Conservation (phyloP, 2,797 vertebrate species). For the Taenioides sp. region DNA sequence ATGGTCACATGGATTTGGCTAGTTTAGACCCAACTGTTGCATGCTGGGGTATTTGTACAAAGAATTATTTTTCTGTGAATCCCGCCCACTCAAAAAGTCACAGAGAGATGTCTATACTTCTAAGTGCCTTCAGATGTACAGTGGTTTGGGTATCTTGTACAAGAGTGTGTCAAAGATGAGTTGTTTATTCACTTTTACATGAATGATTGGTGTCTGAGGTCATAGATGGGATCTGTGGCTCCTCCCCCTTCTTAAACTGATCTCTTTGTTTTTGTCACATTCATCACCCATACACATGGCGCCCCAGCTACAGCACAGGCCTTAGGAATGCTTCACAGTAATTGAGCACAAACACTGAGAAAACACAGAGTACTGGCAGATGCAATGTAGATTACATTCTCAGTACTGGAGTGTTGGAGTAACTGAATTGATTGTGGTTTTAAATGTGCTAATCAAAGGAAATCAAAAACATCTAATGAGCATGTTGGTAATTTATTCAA, state of each 20-base stretch:
- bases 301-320: constrained; percentile 27
- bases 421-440: neutral
- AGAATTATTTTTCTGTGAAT: neutral
- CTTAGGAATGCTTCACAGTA: constrained; percentile 47
- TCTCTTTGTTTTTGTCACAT: constrained; percentile 59
- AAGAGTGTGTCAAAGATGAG: constrained; percentile 21
- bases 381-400: neutral
- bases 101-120: neutral
- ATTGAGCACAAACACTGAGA: constrained; percentile 25
- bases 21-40: constrained; percentile 3
- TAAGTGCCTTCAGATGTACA: neutral
- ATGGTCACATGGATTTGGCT: neutral
- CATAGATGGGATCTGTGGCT: constrained; percentile 45
- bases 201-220: constrained; percentile 47
- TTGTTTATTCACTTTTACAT: constrained; percentile 37
- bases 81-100: neutral
- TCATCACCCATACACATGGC: constrained; percentile 23
- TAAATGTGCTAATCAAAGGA: constrained; percentile 3
- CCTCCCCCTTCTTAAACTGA: constrained; percentile 45
- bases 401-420: neutral
- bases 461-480: constrained; percentile 6
- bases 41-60: neutral
- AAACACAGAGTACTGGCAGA: constrained; percentile 21
- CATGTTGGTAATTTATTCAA: neutral
- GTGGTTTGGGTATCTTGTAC: neutral